These are phyloP conservation scores for Notothenia rossii DNA, from an alignment of 2,113 vertebrate genomes.

Conservation along the genomic window DNA sequence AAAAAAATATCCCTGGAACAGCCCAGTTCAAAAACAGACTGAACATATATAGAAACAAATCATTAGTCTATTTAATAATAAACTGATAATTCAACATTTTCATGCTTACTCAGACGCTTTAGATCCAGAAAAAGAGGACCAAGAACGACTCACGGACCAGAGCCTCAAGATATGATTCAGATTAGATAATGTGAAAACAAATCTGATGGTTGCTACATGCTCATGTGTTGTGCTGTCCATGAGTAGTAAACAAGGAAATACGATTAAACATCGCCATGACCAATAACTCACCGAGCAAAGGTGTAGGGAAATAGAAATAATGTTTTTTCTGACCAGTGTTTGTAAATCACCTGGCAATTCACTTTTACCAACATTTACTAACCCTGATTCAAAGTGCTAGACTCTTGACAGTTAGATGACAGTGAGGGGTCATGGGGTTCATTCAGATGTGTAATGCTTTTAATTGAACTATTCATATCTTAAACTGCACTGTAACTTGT, in stretches of 20 bases:
- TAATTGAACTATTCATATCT: too few species aligned
- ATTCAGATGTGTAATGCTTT: too few species aligned
- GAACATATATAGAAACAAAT: background rate
- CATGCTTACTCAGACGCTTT: too few species aligned
- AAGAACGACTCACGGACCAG: background rate
- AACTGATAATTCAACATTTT: too few species aligned
- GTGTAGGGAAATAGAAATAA: background rate
- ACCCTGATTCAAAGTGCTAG: background rate
- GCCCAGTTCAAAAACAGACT: background rate
- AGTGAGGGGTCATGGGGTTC: too few species aligned
- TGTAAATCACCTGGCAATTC: background rate
- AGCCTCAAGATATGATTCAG: background rate
- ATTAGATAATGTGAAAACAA: background rate
- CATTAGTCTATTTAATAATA: too few species aligned
- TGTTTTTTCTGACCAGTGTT: background rate
- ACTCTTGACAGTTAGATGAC: too few species aligned
- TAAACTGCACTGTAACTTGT: too few species aligned
- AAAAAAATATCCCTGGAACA: background rate
- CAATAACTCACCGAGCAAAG: background rate
- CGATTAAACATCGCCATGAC: background rate
- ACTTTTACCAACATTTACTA: background rate
- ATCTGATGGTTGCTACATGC: background rate
- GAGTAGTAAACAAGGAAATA: background rate
- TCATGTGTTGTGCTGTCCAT: background rate
- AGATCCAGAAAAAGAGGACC: background rate